Conservation (phyloP, 1,140 invertebrate genomes). For the Saccostrea echinata region DNA sequence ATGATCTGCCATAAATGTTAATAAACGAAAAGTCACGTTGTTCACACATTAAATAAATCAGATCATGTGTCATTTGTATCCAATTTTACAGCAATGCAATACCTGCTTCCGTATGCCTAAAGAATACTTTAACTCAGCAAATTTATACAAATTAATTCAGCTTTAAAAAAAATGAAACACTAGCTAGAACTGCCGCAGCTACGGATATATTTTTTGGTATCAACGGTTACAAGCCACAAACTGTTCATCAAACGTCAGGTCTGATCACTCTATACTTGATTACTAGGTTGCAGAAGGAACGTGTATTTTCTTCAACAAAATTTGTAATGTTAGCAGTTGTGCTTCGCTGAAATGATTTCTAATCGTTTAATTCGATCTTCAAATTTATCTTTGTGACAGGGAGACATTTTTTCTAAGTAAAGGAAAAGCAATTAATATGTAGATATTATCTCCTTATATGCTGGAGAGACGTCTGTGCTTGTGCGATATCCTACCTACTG, state of each 20-base stretch:
- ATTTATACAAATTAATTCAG: not conserved
- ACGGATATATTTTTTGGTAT: not conserved
- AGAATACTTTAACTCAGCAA: not conserved
- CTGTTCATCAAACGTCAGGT: slow-evolving; percentile 11
- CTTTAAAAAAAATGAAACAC: not conserved
- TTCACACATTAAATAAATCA: not conserved
- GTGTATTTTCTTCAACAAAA: slow-evolving; percentile 7
- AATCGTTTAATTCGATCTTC: slow-evolving; percentile 14
- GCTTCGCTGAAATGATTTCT: not conserved
- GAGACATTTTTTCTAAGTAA: slow-evolving; percentile 13
- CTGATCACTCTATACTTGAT: slow-evolving; percentile 5
- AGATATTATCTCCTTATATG: not conserved
- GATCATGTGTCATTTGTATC: not conserved
- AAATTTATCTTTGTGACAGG: slow-evolving; percentile 18
- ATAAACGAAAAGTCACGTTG: not conserved
- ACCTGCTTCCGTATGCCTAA: not conserved
- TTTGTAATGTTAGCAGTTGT: slow-evolving; percentile 4
- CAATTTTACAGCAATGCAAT: not conserved
- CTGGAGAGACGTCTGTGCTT: not conserved
- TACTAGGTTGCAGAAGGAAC: not conserved
- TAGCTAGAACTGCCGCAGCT: not conserved
- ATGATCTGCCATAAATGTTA: not conserved
- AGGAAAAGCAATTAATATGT: slow-evolving; percentile 29
- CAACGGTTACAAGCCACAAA: slow-evolving; percentile 10
- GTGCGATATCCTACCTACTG: not conserved